Base-by-base conservation (phyloP, 2,113 vertebrate species). In the Phylloscopus trochilus region DNA sequence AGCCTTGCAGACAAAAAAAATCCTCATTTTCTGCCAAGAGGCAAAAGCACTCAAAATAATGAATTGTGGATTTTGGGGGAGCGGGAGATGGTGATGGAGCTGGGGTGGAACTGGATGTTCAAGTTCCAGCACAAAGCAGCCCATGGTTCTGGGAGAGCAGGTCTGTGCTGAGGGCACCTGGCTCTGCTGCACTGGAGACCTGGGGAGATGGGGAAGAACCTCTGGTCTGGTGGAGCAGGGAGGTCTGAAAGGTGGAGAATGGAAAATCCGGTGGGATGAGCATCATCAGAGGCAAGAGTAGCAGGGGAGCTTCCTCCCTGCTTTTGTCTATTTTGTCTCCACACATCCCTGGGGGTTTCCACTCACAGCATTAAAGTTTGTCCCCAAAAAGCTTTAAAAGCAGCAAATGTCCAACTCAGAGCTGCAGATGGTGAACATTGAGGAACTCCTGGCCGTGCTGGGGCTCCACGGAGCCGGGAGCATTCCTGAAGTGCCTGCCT, bases 341-440 rank as follows among this genome's bases (percentile, higher is more conserved):
- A 44, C 35, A 4, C 1, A 30, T 8, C 63, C 26, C 10, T 3
- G 6, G 8, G 37, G 16, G 2, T 22, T 43, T 41, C 35, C 5
- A 14, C 68, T 83, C n/a, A 1, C 35, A n/a, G 33, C 28, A 33
- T 47, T 33, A 3, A 59, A 17, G 28, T 52, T 47, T 30, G 46
- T 59, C 37, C 49, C 28, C 1, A 3, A n/a, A 79, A 53, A 59
- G 20, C 44, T 76, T 59, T 11, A 6, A 76, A 66, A 59, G 58
- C 72, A 39, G 18, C 2, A 16, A 14, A 3, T 11, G 24, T 14
- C 28, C 4, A n/a, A 44, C 28, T 2, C 8, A 0, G 0, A 22
- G 24, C 56, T 72, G 16, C 3, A 0, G 19, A 0, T 3, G 27
- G 7, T 2, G 20, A 37, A 2, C 5, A 8, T 13, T 15, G 2